Conservation (phyloP, 2,113 vertebrate species). For the Gobiocypris rarus region DNA sequence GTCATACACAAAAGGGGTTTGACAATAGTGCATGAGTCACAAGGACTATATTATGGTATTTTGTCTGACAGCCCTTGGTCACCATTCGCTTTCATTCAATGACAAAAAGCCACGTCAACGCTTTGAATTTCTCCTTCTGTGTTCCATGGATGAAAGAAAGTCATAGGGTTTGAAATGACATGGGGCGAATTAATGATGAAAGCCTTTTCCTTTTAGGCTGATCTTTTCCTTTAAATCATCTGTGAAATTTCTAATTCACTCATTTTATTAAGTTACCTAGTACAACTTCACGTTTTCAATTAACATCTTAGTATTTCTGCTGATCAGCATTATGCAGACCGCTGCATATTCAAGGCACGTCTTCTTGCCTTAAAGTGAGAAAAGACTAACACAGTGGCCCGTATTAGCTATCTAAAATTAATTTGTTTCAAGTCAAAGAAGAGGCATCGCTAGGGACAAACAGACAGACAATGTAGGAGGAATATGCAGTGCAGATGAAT, state of each 20-base stretch:
- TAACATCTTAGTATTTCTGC: slow-evolving; percentile 7
- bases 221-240: neutral
- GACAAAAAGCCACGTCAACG: slow-evolving; percentile 1
- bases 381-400: slow-evolving; percentile 12
- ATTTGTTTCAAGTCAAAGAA: slow-evolving; percentile 33
- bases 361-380: neutral
- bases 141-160: neutral
- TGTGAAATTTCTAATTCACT: neutral
- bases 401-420: neutral
- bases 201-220: neutral
- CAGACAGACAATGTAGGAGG: neutral
- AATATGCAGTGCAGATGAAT: slow-evolving; percentile 10
- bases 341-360: neutral
- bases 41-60: neutral
- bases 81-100: neutral
- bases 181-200: neutral
- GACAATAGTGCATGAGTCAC: neutral
- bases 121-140: slow-evolving; percentile 6
- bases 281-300: neutral
- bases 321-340: slow-evolving; percentile 1
- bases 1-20: neutral
- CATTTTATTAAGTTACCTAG: neutral
- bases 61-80: neutral
- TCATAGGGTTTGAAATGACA: neutral
- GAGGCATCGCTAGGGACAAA: neutral